Conservation (phyloP, 2,888 invertebrate genomes). For the Crioceris asparagi region DNA sequence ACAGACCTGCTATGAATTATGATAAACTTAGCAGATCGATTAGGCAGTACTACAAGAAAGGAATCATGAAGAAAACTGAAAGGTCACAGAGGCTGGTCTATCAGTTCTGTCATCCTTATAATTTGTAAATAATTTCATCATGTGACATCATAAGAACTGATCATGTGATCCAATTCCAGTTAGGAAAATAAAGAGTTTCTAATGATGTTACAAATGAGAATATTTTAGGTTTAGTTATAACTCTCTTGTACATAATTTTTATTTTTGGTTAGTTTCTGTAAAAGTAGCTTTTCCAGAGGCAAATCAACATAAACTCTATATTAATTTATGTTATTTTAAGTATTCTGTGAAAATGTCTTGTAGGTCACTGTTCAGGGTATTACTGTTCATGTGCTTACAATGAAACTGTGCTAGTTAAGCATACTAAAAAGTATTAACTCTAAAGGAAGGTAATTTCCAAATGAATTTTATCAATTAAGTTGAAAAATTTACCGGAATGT, state of each 20-base stretch:
- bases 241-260: no score
- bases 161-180: background rate
- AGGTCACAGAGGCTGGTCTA: conserved; percentile 96
- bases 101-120: conserved; percentile 95
- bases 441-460: conserved; percentile 46
- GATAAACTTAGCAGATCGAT: conserved; percentile 97
- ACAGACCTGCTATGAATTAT: conserved; percentile 99
- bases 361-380: conserved; percentile 27
- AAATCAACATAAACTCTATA: no score
- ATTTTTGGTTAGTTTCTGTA: no score
- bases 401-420: conserved; percentile 21
- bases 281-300: no score
- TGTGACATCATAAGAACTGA: background rate
- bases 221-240: no score
- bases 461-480: conserved; percentile 28
- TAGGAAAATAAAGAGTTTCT: background rate
- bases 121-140: conserved; percentile 48
- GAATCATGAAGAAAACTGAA: conserved; percentile 98
- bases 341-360: background rate
- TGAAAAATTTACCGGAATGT: conserved; percentile 38
- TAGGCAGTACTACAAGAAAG: conserved; percentile 98
- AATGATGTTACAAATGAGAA: background rate
- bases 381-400: conserved; percentile 24
- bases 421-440: conserved; percentile 11
- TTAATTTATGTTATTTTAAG: no score